Percentiles rank a stretch among this genome's conserved stretches.
phyloP scores from a whole-genome alignment of 2,113 vertebrate species.

The Pedionomus torquatus region DNA sequence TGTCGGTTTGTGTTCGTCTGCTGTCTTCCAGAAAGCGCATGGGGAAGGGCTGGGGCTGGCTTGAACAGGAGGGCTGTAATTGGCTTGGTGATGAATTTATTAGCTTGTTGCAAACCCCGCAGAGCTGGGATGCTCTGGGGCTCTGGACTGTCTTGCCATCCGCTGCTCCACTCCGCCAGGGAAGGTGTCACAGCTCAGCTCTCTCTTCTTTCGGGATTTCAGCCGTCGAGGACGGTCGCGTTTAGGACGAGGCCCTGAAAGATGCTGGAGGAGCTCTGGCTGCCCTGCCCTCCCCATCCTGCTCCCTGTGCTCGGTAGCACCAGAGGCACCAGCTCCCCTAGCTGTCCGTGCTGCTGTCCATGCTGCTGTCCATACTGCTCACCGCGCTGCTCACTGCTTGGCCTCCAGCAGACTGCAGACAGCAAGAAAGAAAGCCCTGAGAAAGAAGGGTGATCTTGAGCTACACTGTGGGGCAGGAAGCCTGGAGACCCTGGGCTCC shows the following conservation, averaged over 20 bases:
- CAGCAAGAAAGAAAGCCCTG: not conserved
- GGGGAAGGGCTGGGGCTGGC: accelerated
- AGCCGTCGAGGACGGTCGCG: not conserved
- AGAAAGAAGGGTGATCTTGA: not conserved
- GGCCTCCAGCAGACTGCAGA: not conserved
- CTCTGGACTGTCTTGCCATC: not conserved
- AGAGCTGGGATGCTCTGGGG: accelerated
- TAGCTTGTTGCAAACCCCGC: not conserved
- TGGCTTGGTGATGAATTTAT: not conserved
- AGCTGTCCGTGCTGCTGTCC: accelerated
- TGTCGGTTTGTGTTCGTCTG: not conserved
- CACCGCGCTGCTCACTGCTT: not conserved
- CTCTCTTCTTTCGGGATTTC: not conserved
- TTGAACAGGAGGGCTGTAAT: not conserved
- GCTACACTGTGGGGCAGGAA: accelerated
- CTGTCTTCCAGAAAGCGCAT: not conserved
- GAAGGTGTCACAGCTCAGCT: not conserved
- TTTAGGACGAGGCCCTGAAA: not conserved
- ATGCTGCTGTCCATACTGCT: too few species aligned
- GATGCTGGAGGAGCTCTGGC: not conserved
- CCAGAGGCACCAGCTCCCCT: not conserved
- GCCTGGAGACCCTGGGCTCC: not conserved
- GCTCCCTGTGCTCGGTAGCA: accelerated
- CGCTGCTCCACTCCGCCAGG: not conserved
- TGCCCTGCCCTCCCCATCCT: not conserved